A percentile compares a stretch with the other conserved stretches of the same genome.
These are phyloP conservation scores for Nycticebus coucang DNA, from an alignment of 2,113 vertebrate genomes.

Conservation along the genomic window DNA sequence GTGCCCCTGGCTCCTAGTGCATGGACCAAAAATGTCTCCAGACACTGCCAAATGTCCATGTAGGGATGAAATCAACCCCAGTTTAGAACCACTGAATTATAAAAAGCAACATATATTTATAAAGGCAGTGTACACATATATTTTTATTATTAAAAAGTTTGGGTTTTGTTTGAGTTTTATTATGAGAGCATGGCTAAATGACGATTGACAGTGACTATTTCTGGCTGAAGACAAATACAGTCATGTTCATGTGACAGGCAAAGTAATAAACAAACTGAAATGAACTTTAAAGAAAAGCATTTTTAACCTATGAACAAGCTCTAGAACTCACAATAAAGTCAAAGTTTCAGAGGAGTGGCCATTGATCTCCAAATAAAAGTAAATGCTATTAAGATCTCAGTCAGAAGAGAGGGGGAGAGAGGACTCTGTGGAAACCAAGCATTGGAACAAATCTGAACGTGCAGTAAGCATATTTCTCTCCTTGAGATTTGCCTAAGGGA, in stretches of 20 bases:
- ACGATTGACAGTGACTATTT: background rate
- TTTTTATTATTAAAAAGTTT: background rate
- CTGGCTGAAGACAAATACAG: background rate
- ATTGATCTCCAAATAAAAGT: background rate
- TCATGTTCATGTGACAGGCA: background rate
- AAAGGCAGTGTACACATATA: background rate
- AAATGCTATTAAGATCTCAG: background rate
- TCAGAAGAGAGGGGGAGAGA: background rate
- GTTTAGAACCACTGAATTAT: background rate
- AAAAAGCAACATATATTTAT: background rate
- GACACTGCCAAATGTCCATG: background rate
- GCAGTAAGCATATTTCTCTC: background rate
- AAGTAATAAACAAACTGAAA: background rate
- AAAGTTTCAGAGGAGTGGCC: background rate
- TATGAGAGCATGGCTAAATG: background rate
- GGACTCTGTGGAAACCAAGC: background rate
- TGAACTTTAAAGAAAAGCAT: background rate
- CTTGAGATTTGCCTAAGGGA: background rate
- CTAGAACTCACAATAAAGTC: background rate
- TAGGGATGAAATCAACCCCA: background rate
- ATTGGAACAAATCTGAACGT: background rate
- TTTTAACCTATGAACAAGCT: background rate
- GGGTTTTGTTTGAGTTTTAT: background rate
- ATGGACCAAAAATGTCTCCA: background rate
- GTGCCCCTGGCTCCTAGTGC: too few species aligned